Base-by-base conservation (phyloP, 2,113 vertebrate species). In the Micronisus gabar region DNA sequence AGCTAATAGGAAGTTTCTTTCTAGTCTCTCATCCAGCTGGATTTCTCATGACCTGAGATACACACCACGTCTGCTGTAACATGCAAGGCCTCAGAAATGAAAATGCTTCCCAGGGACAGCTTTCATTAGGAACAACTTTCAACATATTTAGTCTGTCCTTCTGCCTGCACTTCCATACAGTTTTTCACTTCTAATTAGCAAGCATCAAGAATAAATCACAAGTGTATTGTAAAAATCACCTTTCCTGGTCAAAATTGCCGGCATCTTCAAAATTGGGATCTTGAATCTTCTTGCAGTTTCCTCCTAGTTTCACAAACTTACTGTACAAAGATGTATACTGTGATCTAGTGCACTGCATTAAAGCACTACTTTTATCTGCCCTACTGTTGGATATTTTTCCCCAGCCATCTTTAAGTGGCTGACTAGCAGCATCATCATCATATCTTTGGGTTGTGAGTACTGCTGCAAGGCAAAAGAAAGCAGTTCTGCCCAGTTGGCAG, bases 1-100 rank as follows among this genome's bases (percentile, higher is more conserved):
- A 93, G 62, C 45, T 93, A 84, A 79, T 36, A 67, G 52, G 41
- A 96, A 93, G 65, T 68, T 91, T 86, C 73, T 75, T 95, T 80
- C 79, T 70, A 70, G 76, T 72, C 34, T 78, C 88, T 82, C 58
- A 84, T 68, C 38, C 59, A 95, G 91, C 61, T 88, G 84, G 88
- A 89, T 94, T 97, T 85, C 92, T 84, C 73, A 61, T n/a, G 83
- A 63, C 56, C 81, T 72, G 47, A 92, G 67, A 81, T 61, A 90
- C 3, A 7, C 48, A 68, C 70, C 63, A 66, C 16, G 4, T 89
- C 90, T 92, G 81, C 88, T 45, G 55, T 41, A 95, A 88, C 5
- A 40, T 58, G 30, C 48, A 82, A 90, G 87, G 79, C 43, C 76
- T 81, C 86, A 71, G 61, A 87, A 93, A 89, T 63, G 36, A 88